Evolutionary conservation across 2,888 invertebrate species (phyloP).

Genomic region (Thalpophila matura): DNA sequence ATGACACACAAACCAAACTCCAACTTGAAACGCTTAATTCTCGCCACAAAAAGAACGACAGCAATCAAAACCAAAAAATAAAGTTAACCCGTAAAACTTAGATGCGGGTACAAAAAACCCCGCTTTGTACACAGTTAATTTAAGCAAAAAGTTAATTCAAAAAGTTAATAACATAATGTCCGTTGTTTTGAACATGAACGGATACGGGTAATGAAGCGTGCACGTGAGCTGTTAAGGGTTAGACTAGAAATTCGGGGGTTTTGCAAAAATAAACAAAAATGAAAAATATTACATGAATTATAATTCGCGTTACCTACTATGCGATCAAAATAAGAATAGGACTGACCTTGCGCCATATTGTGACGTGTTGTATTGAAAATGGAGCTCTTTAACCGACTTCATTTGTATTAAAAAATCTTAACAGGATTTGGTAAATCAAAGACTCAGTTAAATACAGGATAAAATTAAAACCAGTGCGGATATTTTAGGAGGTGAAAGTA

Average conservation of each 20-base stretch:
- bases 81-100: conserved; percentile 48
- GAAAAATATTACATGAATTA: too few relatives aligned
- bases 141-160: conserved; percentile 62
- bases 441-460: too few relatives aligned
- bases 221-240: conserved; percentile 55
- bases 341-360: too few relatives aligned
- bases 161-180: conserved; percentile 64
- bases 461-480: too few relatives aligned
- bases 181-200: conserved; percentile 56
- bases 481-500: too few relatives aligned
- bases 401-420: too few relatives aligned
- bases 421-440: too few relatives aligned
- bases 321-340: too few relatives aligned
- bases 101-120: conserved; percentile 44
- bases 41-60: background rate
- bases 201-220: conserved; percentile 61
- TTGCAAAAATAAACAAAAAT: too few relatives aligned
- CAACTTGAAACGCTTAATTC: background rate
- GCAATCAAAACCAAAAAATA: conserved; percentile 6
- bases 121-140: conserved; percentile 49
- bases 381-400: too few relatives aligned
- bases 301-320: too few relatives aligned
- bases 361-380: too few relatives aligned
- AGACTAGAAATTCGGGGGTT: background rate
- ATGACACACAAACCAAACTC: background rate